Base-by-base conservation (phyloP, 2,113 vertebrate genomes). In the Xiphophorus maculatus region DNA sequence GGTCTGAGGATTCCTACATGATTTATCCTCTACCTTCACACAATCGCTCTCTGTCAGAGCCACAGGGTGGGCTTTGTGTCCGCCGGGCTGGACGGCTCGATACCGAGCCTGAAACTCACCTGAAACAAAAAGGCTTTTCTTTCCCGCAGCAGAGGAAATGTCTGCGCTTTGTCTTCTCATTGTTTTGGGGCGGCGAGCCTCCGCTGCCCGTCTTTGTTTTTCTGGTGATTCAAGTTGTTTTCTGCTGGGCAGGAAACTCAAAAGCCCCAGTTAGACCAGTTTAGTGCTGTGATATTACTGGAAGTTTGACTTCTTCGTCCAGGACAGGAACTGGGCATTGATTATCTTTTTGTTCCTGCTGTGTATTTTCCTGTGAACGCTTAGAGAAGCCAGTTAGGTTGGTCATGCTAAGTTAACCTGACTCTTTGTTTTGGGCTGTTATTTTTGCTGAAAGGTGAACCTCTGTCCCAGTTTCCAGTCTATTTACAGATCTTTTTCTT, bases 101-200 rank as follows among this genome's bases (percentile, higher is more conserved):
- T 89, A 91, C 88, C 29, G 65, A 76, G 42, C 77, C 84, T 83
- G 88, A 93, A 91, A 93, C 90, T 90, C 84, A 87, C 89, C 88
- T 91, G 87, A 83, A 89, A 93, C 90, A 93, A 93, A 88, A 88
- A 83, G 68, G 42, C 79, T 87, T 87, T 90, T 91, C 88, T 90
- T 79, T 66, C 10, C 70, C 17, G 76, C 79, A 67, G 71, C 71
- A 73, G 68, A 88, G 85, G 81, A 87, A 80, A 81, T 70, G 77
- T 83, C 82, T 75, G 71, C 63, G 17, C 84, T 73, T 77, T 35
- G 81, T 78, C 22, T 71, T 79, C 74, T 80, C 79, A 80, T 82
- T 76, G 64, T 75, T 60, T 79, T 35, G 4, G 58, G 51, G 81
- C 77, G 83, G 79, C 70, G 5, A 69, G 63, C 76, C 69, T 69